Evolutionary conservation across 2,797 vertebrate genomes (phyloP).

Genomic region (Lepus townsendii): DNA sequence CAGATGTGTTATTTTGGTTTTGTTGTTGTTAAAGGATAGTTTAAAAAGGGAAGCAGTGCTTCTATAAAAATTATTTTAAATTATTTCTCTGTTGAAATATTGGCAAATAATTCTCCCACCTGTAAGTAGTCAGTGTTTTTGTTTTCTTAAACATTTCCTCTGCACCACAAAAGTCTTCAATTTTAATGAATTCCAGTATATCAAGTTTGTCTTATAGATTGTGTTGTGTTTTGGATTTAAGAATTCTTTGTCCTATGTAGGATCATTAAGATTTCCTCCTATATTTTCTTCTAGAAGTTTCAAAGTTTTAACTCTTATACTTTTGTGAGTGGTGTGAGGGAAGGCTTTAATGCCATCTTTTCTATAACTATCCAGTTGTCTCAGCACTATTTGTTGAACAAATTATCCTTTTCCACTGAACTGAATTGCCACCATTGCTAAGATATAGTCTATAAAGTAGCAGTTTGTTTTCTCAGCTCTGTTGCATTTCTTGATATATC

Average conservation of each 20-base stretch:
- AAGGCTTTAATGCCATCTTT: not conserved
- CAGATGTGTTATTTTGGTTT: not conserved
- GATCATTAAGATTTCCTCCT: conserved; percentile 3
- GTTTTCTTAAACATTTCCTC: conserved; percentile 47
- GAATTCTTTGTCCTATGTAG: not conserved
- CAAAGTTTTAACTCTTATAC: not conserved
- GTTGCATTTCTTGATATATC: not conserved
- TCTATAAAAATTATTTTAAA: not conserved
- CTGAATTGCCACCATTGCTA: not conserved
- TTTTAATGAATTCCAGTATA: conserved; percentile 31
- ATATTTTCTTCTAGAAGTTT: not conserved
- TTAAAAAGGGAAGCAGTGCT: not conserved
- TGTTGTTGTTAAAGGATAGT: not conserved
- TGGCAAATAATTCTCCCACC: not conserved
- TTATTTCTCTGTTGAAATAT: conserved; percentile 20
- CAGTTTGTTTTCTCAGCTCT: not conserved
- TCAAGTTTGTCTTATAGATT: not conserved
- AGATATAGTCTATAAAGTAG: not conserved
- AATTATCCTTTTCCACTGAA: not conserved
- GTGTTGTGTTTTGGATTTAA: not conserved
- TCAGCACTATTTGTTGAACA: not conserved
- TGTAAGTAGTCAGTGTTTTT: not conserved
- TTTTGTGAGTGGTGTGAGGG: not conserved
- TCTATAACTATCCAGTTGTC: not conserved
- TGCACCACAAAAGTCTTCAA: not conserved